Evolutionary conservation across 2,113 vertebrate species (phyloP), one percentile per base, ranked within the genome.

Genomic region (Panthera tigris): DNA sequence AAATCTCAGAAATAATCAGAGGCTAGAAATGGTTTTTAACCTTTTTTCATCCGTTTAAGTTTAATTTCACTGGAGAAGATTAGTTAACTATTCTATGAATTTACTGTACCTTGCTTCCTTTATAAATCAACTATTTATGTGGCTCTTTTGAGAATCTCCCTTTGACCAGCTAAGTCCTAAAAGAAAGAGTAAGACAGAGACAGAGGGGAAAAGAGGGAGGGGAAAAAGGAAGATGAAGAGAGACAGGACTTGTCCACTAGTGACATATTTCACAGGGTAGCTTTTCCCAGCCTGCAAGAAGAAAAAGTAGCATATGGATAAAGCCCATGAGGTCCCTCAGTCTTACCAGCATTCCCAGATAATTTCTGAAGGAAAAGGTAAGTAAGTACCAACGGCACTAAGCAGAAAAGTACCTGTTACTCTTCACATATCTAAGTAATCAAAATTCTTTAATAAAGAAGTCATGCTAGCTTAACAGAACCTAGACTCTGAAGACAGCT

Each of bases 1-100:
- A 93, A 74, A 55, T 55, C 36, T 93, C 55, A 50, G 55, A 91
- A 81, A 74, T 41, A 92, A 50, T 39, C 18, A 80, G 84, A 93
- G 33, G 55, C 61, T 63, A 93, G 80, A 45, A 84, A 74, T 84
- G 41, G 33, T 65, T 82, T 83, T 74, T 84, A 73, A 57, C 15
- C 48, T 69, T 79, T 87, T 12, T 78, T 57, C 48, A 86, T 69
- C 48, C n/a, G 7, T 45, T 69, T 87, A 78, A 45, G 86, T 52
- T 78, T 93, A 18, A 87, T 68, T 87, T 87, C 48, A 79, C 36
- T 57, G 29, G 14, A 79, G 71, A 87, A 68, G 45, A 78, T 41
- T 63, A 63, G 23, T 31, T 85, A 78, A 66, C 71, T 55, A 5
- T 66, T 78, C 52, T 84, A 84, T 39, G 19, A 81, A 86, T 79